phyloP scores from a whole-genome alignment of 2,113 vertebrate genomes.

The Eidolon helvum region DNA sequence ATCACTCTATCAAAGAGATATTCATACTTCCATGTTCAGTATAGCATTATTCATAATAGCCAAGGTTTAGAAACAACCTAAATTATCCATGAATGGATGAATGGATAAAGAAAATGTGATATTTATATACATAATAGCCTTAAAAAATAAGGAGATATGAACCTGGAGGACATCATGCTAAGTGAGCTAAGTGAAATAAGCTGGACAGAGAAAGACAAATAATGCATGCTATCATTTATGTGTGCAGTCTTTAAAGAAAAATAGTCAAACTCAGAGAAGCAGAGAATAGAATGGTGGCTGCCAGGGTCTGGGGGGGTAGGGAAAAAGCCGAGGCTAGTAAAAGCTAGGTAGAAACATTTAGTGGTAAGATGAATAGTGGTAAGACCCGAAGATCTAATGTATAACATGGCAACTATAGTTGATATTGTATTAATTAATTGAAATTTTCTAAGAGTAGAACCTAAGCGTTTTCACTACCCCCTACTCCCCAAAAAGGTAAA shows the following conservation, averaged over 20 bases:
- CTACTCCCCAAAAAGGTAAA: background rate
- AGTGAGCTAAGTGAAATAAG: background rate
- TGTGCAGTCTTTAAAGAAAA: background rate
- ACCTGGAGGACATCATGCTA: background rate
- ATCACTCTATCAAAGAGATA: too few relatives aligned
- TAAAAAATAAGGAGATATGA: background rate
- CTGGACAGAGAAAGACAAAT: background rate
- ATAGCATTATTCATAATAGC: too few relatives aligned
- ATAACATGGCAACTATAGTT: background rate
- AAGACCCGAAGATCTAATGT: background rate
- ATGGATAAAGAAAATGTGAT: background rate
- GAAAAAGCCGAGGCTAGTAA: background rate
- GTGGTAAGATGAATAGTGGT: background rate
- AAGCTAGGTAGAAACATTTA: background rate
- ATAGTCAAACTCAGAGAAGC: background rate
- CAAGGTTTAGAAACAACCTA: background rate
- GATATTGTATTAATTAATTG: background rate
- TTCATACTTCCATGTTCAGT: too few relatives aligned
- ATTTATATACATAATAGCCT: background rate
- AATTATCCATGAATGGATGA: background rate
- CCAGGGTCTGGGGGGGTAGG: background rate
- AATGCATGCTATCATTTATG: background rate
- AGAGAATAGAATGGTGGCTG: background rate
- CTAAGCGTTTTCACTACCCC: background rate
- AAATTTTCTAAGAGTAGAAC: background rate